Evolutionary conservation across 2,797 vertebrate species (phyloP).

Genomic region (Microchirus variegatus): DNA sequence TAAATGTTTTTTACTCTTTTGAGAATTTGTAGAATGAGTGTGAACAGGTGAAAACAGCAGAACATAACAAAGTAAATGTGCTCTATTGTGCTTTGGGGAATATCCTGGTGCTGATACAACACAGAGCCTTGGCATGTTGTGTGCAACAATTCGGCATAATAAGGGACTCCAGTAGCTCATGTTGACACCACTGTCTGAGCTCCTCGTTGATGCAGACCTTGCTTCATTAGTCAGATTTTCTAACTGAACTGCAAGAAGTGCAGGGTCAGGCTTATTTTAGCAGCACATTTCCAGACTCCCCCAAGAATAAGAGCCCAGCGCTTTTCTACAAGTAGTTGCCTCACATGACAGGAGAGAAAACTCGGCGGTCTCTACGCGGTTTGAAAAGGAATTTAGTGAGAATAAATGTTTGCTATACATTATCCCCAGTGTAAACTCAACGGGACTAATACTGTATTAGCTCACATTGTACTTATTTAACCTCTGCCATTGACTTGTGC

Average conservation of each 20-base stretch:
- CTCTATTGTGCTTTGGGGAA: conserved; percentile 8
- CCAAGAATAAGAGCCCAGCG: conserved; percentile 50
- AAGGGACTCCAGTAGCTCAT: conserved; percentile 35
- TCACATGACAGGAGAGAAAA: conserved; percentile 5
- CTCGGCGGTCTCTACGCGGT: too few relatives aligned
- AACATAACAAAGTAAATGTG: not conserved
- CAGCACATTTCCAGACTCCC: conserved; percentile 63
- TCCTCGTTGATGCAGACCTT: conserved; percentile 45
- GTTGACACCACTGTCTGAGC: conserved; percentile 40
- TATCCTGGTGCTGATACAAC: conserved; percentile 8
- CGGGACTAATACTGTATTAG: conserved; percentile 32
- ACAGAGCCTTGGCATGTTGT: conserved; percentile 23
- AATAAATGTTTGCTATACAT: conserved; percentile 25
- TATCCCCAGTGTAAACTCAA: conserved; percentile 20
- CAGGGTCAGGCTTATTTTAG: conserved; percentile 72
- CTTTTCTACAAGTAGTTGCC: conserved; percentile 2
- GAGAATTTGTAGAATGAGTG: conserved; percentile 11
- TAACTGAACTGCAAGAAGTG: conserved; percentile 57
- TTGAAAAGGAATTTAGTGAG: conserved; percentile 14
- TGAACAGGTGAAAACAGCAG: conserved; percentile 1
- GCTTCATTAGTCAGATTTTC: conserved; percentile 72
- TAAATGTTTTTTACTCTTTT: not conserved
- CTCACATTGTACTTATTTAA: conserved; percentile 48
- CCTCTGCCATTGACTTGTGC: conserved; percentile 53
- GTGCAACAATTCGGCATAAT: conserved; percentile 26